Conservation (phyloP, 2,797 vertebrate species). For the Silurus lanzhouensis region DNA sequence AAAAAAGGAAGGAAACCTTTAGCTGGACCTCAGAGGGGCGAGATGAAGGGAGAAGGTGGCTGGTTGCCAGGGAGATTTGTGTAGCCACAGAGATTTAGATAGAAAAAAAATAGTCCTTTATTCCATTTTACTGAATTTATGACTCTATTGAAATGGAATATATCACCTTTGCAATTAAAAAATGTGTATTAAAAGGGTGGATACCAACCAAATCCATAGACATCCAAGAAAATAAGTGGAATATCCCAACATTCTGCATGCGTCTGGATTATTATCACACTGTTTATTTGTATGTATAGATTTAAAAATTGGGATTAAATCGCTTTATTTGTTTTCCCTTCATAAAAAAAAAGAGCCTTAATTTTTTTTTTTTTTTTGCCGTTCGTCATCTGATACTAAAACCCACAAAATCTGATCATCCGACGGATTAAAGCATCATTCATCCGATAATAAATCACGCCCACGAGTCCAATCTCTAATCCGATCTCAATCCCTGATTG, state of each 20-base stretch:
- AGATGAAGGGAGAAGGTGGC: constrained; percentile 32
- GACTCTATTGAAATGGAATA: no score
- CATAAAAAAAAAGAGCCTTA: no score
- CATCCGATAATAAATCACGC: not conserved
- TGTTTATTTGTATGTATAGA: no score
- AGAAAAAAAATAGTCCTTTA: no score
- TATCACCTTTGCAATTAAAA: no score
- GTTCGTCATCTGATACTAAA: not conserved
- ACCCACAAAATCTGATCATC: not conserved
- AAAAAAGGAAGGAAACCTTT: not conserved
- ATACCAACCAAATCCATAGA: not conserved
- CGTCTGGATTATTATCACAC: not conserved
- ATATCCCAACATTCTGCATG: not conserved
- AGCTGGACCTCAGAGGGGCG: not conserved
- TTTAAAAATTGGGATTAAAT: no score
- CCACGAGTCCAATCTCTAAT: not conserved
- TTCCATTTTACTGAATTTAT: no score
- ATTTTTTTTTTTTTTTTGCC: not conserved
- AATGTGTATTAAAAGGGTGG: not conserved
- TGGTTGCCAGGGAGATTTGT: constrained; percentile 39
- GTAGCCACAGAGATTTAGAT: not conserved
- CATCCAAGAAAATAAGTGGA: not conserved
- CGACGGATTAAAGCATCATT: not conserved
- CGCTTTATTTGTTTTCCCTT: no score
- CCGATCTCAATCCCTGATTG: constrained; percentile 63